Conservation (phyloP, 1,140 invertebrate species). For the Batillaria attramentaria region DNA sequence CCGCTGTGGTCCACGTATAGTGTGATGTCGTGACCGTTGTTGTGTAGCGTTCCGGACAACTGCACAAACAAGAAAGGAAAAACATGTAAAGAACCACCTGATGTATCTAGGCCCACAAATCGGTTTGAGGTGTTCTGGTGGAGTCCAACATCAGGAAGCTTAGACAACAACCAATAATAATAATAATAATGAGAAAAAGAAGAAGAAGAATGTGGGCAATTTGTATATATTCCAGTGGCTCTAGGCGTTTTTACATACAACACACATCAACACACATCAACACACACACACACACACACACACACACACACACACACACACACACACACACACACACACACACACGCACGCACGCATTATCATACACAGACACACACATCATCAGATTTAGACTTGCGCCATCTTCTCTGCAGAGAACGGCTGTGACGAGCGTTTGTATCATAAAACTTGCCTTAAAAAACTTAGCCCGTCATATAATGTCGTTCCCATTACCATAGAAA, state of each 20-base stretch:
- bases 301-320: slow-evolving; percentile 14
- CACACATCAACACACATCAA: background rate
- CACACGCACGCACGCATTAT: slow-evolving; percentile 9
- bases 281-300: background rate
- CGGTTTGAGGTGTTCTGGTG: no score
- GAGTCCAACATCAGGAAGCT: no score
- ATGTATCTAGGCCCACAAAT: background rate
- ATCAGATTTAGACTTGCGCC: no score
- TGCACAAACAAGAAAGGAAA: slow-evolving; percentile 18
- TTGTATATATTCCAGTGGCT: no score
- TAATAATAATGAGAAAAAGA: background rate
- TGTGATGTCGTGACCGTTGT: slow-evolving; percentile 44
- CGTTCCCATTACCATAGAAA: no score
- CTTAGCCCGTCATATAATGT: no score
- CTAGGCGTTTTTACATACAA: no score
- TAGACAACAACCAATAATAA: no score
- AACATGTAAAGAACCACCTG: background rate
- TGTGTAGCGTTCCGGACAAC: slow-evolving; percentile 39
- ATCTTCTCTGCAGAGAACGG: no score
- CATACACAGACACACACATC: background rate
- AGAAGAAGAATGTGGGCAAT: background rate
- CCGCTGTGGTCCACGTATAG: slow-evolving; percentile 29
- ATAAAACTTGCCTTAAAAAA: no score
- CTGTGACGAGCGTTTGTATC: no score
- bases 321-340: slow-evolving; percentile 17